Percentiles rank a stretch among this genome's conserved stretches.
Evolutionary conservation across 1,140 invertebrate species (phyloP).

Genomic region (Brachionus paranguensis): DNA sequence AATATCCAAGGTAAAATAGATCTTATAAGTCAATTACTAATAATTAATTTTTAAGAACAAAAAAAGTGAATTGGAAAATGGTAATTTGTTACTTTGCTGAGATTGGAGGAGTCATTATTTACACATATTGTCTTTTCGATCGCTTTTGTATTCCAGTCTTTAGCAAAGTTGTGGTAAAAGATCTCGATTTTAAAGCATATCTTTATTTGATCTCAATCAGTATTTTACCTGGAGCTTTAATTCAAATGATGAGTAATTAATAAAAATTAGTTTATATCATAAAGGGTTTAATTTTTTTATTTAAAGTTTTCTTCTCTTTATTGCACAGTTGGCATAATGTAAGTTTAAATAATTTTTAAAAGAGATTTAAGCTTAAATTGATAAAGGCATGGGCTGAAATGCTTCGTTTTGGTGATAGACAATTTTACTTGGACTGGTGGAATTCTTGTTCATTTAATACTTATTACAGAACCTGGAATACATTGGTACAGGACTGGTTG

Average conservation of each 20-base stretch:
- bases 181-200: slow-evolving; percentile 60
- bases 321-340: slow-evolving; percentile 78
- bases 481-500: slow-evolving; percentile 87
- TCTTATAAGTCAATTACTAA: background rate
- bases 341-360: slow-evolving; percentile 58
- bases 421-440: slow-evolving; percentile 78
- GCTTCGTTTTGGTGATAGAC: slow-evolving; percentile 72
- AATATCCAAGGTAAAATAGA: slow-evolving; percentile 62
- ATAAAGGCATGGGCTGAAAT: slow-evolving; percentile 70
- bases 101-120: slow-evolving; percentile 69
- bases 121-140: slow-evolving; percentile 71
- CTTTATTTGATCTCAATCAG: slow-evolving; percentile 66
- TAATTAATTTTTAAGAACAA: slow-evolving; percentile 55
- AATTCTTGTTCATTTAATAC: slow-evolving; percentile 70
- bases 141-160: slow-evolving; percentile 68
- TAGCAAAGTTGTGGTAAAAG: slow-evolving; percentile 63
- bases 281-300: too few species aligned
- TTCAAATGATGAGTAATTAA: slow-evolving; percentile 62
- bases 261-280: background rate
- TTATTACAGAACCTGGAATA: slow-evolving; percentile 85
- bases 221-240: slow-evolving; percentile 68
- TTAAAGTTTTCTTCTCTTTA: slow-evolving; percentile 67
- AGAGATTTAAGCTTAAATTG: background rate
- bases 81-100: slow-evolving; percentile 68
- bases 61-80: slow-evolving; percentile 66